Base-by-base conservation (phyloP, 2,113 vertebrate species). In the Nycticebus coucang region DNA sequence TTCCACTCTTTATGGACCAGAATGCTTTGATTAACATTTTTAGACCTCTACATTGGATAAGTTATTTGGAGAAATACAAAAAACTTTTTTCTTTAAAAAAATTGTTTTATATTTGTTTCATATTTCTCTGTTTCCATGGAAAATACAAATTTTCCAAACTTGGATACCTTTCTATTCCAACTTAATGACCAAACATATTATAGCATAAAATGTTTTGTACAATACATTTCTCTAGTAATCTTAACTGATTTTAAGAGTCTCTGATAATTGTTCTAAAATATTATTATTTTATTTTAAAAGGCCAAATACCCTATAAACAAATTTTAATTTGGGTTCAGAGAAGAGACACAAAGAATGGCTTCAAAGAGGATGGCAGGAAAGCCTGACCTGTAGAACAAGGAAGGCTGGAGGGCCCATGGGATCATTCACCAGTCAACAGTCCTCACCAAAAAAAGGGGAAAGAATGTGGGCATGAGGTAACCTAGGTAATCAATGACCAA, bases 251-350 rank as follows among this genome's bases (percentile, higher is more conserved):
- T 91, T 59, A 90, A 74, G 35, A 87, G 10, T 84, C 5, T n/a
- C 12, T 80, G n/a, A 10, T 69, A 89, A 41, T 45, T 28, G 0
- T 80, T 2, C 19, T 78, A 78, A 69, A 79, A 45, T 77, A 30
- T 41, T 74, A 85, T 74, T 83, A 84, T 74, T 55, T 81, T 74
- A 93, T 80, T 87, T 86, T 22, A 85, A 55, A 68, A 89, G 86
- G 28, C 19, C 28, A 64, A 85, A 79, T 84, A 30, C 7, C 83
- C 18, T 50, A 22, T 3, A 55, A 45, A 7, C 8, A 89, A 5
- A 68, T 77, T 88, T 93, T 93, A 53, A 64, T 81, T 18, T 81
- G 17, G 8, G 45, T 9, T 50, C 7, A 8, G 7, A 50, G 45
- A 50, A 50, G 45, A 50, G 45, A 50, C 45, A 50, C 45, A 50